These are phyloP conservation scores for Drosophila robusta DNA, from an alignment of 2,888 invertebrate species.

Conservation along the genomic window DNA sequence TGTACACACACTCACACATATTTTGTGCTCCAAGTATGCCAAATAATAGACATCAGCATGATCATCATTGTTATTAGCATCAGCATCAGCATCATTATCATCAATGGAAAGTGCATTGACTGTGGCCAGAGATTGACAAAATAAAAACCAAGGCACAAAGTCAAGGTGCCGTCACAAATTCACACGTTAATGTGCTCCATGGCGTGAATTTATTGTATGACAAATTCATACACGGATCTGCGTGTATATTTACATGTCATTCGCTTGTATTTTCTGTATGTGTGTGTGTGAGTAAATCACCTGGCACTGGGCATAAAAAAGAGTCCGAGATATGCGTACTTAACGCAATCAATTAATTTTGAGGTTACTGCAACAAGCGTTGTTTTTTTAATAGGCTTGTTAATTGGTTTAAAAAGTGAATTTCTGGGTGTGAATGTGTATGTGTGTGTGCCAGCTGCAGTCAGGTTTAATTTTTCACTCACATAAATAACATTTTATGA, in stretches of 20 bases:
- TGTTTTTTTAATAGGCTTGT: constrained; percentile 32
- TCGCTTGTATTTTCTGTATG: not conserved
- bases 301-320: not conserved
- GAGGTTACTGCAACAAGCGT: constrained; percentile 24
- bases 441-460: not conserved
- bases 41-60: constrained; percentile 6
- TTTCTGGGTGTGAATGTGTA: constrained; percentile 1
- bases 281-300: constrained; percentile 1
- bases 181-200: not conserved
- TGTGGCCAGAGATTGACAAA: constrained; percentile 9
- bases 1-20: constrained; percentile 1
- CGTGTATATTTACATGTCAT: not conserved
- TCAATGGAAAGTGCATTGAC: constrained; percentile 37
- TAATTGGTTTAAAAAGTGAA: constrained; percentile 31
- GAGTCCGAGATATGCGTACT: constrained; percentile 5
- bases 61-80: not conserved
- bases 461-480: constrained; percentile 5
- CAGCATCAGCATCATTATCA: not conserved
- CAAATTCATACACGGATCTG: not conserved
- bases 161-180: constrained; percentile 27
- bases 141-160: constrained; percentile 21
- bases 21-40: constrained; percentile 22
- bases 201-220: constrained; percentile 6
- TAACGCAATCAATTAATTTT: constrained; percentile 37
- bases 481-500: not conserved